Evolutionary conservation across 2,113 vertebrate species (phyloP).

Genomic region (Chloebia gouldiae): DNA sequence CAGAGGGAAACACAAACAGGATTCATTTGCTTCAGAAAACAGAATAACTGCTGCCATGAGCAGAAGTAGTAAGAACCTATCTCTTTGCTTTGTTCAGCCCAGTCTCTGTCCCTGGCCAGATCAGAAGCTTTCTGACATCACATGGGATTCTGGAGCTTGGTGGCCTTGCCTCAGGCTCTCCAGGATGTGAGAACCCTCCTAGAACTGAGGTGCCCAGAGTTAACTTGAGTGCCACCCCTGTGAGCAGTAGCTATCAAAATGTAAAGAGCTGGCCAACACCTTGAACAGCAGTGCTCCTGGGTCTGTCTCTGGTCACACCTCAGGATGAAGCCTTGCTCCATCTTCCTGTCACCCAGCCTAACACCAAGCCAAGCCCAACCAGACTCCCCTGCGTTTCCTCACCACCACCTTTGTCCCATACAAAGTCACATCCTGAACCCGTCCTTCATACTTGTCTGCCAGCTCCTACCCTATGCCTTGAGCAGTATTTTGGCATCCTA

Average conservation of each 20-base stretch:
- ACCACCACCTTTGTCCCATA: neutral
- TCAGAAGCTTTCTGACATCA: neutral
- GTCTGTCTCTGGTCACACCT: neutral
- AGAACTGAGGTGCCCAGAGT: neutral
- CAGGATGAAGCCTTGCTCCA: neutral
- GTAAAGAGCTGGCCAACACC: neutral
- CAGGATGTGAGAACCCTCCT: neutral
- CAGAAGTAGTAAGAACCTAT: neutral
- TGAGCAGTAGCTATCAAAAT: neutral
- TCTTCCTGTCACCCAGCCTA: neutral
- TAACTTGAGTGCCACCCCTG: neutral
- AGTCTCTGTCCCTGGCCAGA: neutral
- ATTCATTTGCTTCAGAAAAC: neutral
- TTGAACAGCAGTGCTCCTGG: neutral
- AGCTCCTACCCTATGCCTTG: accelerated
- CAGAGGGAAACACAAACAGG: neutral
- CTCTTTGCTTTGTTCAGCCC: neutral
- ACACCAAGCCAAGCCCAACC: neutral
- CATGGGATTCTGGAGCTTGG: neutral
- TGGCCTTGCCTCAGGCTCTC: neutral
- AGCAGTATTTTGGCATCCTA: neutral
- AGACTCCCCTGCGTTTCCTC: neutral
- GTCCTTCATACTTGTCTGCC: accelerated
- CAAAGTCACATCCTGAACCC: accelerated
- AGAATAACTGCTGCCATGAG: neutral